phyloP scores from a whole-genome alignment of 1,140 invertebrate genomes.

The Hesperophylax magnus region DNA sequence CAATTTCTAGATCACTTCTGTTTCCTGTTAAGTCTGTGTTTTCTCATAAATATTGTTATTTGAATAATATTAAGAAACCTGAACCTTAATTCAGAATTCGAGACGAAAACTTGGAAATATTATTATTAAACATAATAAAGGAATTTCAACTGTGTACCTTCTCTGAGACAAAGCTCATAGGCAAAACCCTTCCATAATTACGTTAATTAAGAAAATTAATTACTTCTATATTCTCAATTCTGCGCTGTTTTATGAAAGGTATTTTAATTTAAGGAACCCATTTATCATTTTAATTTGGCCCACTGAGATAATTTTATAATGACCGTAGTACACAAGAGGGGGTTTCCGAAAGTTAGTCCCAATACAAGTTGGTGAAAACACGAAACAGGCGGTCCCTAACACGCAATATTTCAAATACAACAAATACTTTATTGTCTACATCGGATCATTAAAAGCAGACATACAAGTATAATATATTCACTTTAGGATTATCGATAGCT shows the following conservation, averaged over 20 bases:
- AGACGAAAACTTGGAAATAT: no score
- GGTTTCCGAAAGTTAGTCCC: background rate
- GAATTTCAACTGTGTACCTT: background rate
- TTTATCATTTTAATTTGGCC: constrained; percentile 7
- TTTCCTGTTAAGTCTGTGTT: no score
- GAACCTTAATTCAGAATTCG: no score
- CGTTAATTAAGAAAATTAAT: constrained; percentile 12
- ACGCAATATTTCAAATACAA: background rate
- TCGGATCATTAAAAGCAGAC: background rate
- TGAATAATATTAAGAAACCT: no score
- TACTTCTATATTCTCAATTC: background rate
- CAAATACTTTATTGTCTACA: background rate
- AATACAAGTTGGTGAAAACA: background rate
- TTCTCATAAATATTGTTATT: no score
- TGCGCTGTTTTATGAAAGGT: background rate
- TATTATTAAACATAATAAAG: background rate
- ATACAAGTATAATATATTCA: background rate
- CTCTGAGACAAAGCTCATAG: background rate
- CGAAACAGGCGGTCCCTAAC: background rate
- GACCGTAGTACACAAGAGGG: background rate
- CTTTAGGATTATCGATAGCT: background rate
- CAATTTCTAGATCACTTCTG: no score
- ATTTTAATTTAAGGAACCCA: constrained; percentile 8
- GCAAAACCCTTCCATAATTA: background rate
- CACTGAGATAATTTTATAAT: constrained; percentile 9